Conservation (phyloP, 2,888 invertebrate genomes). For the Julus scandinavius region DNA sequence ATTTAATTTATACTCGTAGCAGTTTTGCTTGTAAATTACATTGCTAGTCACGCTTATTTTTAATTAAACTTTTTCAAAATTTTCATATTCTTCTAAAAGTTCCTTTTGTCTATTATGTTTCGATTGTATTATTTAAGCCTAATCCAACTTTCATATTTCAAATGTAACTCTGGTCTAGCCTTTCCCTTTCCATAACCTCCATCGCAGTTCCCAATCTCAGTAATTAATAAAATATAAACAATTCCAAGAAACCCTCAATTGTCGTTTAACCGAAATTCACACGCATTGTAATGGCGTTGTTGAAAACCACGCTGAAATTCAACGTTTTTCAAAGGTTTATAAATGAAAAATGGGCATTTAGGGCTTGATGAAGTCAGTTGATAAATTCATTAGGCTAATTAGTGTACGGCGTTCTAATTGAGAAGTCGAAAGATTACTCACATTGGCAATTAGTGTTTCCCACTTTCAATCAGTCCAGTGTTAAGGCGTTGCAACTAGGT, state of each 20-base stretch:
- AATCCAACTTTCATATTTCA: not conserved
- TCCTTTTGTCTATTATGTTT: not conserved
- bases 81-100: not conserved
- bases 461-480: constrained; percentile 9
- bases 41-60: not conserved
- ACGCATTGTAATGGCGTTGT: not conserved
- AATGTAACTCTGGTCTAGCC: not conserved
- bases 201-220: constrained; percentile 32
- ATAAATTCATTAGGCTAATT: constrained; percentile 18
- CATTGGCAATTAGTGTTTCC: not conserved
- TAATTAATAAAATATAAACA: constrained; percentile 28
- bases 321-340: not conserved
- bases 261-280: constrained; percentile 15
- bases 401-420: not conserved
- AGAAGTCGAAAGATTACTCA: constrained; percentile 41
- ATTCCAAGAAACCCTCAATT: constrained; percentile 14
- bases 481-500: not conserved
- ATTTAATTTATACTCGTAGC: too few species aligned
- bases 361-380: not conserved
- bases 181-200: constrained; percentile 18
- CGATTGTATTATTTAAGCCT: not conserved
- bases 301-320: not conserved
- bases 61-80: not conserved
- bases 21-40: too few species aligned
- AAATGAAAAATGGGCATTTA: not conserved